Percentiles rank a stretch among this genome's conserved stretches.
phyloP scores from a whole-genome alignment of 2,113 vertebrate species.

The Centrocercus urophasianus region DNA sequence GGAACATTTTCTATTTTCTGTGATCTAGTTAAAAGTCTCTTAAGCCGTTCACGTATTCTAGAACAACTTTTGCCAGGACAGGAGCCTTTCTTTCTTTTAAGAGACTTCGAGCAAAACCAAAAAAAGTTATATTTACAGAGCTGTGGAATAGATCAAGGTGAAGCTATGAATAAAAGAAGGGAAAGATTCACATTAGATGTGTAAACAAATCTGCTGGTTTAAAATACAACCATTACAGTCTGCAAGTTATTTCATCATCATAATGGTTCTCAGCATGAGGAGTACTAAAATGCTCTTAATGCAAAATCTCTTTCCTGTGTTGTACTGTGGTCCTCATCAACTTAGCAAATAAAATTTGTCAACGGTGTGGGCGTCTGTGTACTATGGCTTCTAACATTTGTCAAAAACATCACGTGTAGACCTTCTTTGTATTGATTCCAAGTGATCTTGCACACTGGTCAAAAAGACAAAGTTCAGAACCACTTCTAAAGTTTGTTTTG shows the following conservation, averaged over 20 bases:
- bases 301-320: neutral
- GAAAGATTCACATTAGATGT: neutral
- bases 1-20: neutral
- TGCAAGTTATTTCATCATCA: neutral
- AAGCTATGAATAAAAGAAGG: neutral
- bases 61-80: neutral
- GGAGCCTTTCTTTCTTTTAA: neutral
- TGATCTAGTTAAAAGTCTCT: neutral
- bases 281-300: neutral
- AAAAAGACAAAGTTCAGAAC: slow-evolving; percentile 47
- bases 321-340: neutral
- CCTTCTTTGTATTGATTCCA: neutral
- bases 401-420: slow-evolving; percentile 24
- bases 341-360: slow-evolving; percentile 1
- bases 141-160: neutral
- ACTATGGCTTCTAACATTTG: neutral
- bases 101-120: neutral
- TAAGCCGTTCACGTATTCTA: neutral
- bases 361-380: neutral
- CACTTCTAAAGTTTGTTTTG: slow-evolving; percentile 33
- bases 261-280: neutral
- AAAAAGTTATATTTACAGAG: neutral
- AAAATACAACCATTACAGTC: neutral
- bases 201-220: neutral
- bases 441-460: neutral